These are phyloP conservation scores for Dicentrarchus labrax DNA, from an alignment of 2,113 vertebrate species.

Conservation along the genomic window DNA sequence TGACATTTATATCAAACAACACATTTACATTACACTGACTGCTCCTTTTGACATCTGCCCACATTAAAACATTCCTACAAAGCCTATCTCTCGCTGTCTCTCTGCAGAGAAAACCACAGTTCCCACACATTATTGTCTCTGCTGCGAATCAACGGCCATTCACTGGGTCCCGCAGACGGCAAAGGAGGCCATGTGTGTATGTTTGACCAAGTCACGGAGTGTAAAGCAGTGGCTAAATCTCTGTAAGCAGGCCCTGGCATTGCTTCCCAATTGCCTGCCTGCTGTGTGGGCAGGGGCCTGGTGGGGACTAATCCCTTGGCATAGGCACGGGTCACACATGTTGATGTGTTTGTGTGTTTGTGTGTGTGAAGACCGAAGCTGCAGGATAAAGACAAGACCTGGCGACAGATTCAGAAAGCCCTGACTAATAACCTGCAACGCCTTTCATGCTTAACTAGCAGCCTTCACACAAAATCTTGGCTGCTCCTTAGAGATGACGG, in stretches of 20 bases:
- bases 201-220: conserved; percentile 67
- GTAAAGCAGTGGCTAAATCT: conserved; percentile 77
- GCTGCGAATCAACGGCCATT: conserved; percentile 39
- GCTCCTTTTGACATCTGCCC: conserved; percentile 59
- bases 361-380: conserved; percentile 57
- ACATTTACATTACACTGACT: conserved; percentile 48
- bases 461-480: conserved; percentile 40
- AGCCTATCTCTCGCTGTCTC: conserved; percentile 27
- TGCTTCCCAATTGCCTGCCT: conserved; percentile 72
- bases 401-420: conserved; percentile 52
- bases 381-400: conserved; percentile 64
- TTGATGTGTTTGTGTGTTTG: conserved; percentile 54
- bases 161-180: conserved; percentile 40
- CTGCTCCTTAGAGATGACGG: conserved; percentile 30
- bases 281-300: conserved; percentile 66
- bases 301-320: conserved; percentile 76
- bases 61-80: conserved; percentile 37
- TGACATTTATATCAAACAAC: conserved; percentile 66
- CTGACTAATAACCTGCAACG: conserved; percentile 53
- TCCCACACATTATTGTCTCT: conserved; percentile 43
- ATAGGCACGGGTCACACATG: conserved; percentile 71
- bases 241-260: conserved; percentile 79
- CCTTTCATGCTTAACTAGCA: conserved; percentile 43
- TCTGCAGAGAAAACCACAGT: conserved; percentile 26
- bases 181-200: conserved; percentile 61